Base-by-base conservation (phyloP, 2,797 vertebrate species). In the Tapirus indicus region DNA sequence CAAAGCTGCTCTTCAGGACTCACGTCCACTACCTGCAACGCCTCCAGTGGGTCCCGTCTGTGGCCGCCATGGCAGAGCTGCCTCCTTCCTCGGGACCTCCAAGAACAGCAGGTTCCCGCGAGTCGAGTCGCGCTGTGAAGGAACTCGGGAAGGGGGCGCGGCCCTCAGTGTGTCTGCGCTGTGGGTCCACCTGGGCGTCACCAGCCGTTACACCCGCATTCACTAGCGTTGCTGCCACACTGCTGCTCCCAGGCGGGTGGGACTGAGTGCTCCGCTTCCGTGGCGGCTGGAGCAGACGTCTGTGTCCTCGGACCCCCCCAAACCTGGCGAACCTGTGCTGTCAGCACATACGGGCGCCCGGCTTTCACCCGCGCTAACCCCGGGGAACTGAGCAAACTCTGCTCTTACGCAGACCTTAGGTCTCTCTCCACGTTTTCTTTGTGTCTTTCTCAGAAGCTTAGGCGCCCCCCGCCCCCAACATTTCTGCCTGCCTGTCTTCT, bases 331-430 rank as follows among this genome's bases (percentile, higher is more conserved):
- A 20, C 20, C 32, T 38, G 60, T 27, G 60, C 29, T 58, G 11
- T 25, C n/a, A 13, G 29, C 44, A 12, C 23, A 10, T 7, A 41
- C 12, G 13, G 20, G 6, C 6, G 2, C 11, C 0, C 2, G 17
- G 35, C 25, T 91, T 47, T 69, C 72, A 38, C 47, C 44, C 58
- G 60, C 0, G 0, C 17, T 60, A 27, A 41, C 7, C 6, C 10
- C 0, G 6, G 17, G 25, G 23, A 35, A 32, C 32, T 13, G 14
- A 25, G 49, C 38, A 44, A 38, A 29, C 58, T 69, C 56, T 29
- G 23, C 21, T 82, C 72, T 93, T 69, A 68, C 35, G 14, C 68
- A 3, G n/a, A 54, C n/a, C 72, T 91, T 1, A 14, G 35, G 4
- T 68, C 62, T 72, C 79, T 72, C 44, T 6, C 41, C 23, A 71